Base-by-base conservation (phyloP, 2,113 vertebrate genomes). In the Callipepla squamata region DNA sequence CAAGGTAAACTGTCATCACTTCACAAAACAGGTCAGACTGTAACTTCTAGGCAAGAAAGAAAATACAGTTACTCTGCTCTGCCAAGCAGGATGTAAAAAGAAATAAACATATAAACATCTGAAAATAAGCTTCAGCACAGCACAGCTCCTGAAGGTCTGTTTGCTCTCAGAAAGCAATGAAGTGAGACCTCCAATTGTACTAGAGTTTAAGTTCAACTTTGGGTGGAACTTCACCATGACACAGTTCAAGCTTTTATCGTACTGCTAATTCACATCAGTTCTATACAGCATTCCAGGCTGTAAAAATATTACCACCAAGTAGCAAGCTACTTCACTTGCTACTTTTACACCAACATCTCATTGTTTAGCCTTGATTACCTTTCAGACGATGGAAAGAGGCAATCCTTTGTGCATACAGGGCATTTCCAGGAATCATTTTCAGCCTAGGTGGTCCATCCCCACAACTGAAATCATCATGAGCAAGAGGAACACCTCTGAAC, bases 381-480 rank as follows among this genome's bases (percentile, higher is more conserved):
- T 48, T 45, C 75, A 40, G 13, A 19, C 44, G 4, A 17, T 0
- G 1, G 3, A 58, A 50, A 34, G 5, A 47, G 0, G 2, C 17
- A 78, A 9, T 18, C 21, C 21, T 40, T 97, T n/a, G 98, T 98
- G 28, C 98, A 97, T 36, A 97, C 69, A 32, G 2, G 23, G 98
- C 97, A 70, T 97, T 88, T 92, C 97, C 97, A 21, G 98, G 97
- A 86, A 98, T 97, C 50, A 98, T 97, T 47, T 97, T 22, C 96
- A 92, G 87, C 97, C 97, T 73, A 98, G 98, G 92, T 96, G 96
- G 42, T 97, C 97, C 98, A 98, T 96, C 85, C 98, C 98, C 62
- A 51, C 40, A 4, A 96, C 97, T 1, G 95, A 98, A 97, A 4
- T 96, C 94, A 94, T 97, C 97, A 53, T 98, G 97, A 44, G 97